Base-by-base conservation (phyloP, 2,797 vertebrate genomes). In the Sciaenops ocellatus region DNA sequence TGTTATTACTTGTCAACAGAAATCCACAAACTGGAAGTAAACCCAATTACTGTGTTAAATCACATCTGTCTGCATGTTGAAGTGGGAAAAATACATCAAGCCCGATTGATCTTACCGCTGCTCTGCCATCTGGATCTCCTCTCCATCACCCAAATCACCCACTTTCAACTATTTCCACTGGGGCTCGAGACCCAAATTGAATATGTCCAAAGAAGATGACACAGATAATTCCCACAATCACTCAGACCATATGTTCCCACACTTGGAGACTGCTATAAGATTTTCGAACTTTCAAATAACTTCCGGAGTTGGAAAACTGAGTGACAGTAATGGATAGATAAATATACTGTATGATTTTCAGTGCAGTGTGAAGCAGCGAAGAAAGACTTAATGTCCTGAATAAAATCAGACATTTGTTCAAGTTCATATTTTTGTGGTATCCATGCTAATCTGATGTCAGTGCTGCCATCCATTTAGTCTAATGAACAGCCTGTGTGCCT, bases 191-290 rank as follows among this genome's bases (percentile, higher is more conserved):
- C 93, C 92, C 92, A 95, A 96, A 96, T 97, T 95, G 95, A 96
- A 96, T 90, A 92, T 91, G 94, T 96, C 96, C 95, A 97, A 93
- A 89, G 94, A 94, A 93, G 93, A 96, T 93, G 93, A 93, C 90
- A 96, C 93, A 93, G 95, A 97, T 96, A 96, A 96, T 97, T 96
- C 96, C 95, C 94, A 93, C 93, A 90, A 92, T 90, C 71, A 92
- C 95, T 94, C 92, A 93, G 80, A 93, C 96, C 96, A 96, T 97
- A 97, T 97, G 97, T 95, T 95, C 90, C 90, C 93, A 89, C 81
- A 94, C 91, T 94, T 93, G 78, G 92, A 96, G 89, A 89, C 84
- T 87, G 92, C 94, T 87, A 20, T 89, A 95, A 94, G 75, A 89
- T 91, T 94, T 78, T 91, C 87, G 81, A 91, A 95, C 93, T 93